Evolutionary conservation across 2,113 vertebrate genomes (phyloP).

Genomic region (Ptilorrhoa leucosticta): DNA sequence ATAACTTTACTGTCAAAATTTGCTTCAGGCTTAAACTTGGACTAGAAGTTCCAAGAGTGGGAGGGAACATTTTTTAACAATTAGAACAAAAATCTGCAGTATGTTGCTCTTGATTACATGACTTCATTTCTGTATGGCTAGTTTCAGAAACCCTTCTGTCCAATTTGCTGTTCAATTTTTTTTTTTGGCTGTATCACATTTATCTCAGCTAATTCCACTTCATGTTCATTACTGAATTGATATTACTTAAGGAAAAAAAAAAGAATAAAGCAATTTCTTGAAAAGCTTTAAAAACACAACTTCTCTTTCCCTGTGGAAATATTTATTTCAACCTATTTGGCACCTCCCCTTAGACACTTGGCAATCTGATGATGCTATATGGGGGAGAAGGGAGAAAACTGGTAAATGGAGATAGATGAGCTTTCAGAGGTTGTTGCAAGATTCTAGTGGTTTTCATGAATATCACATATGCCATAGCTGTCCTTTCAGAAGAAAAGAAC

Average conservation of each 20-base stretch:
- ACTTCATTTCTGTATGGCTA: background rate
- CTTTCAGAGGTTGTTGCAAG: background rate
- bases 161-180: background rate
- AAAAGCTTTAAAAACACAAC: background rate
- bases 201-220: background rate
- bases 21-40: slow-evolving; percentile 56
- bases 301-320: background rate
- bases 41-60: slow-evolving; percentile 42
- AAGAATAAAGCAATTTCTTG: background rate
- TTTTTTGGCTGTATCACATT: background rate
- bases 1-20: slow-evolving; percentile 68
- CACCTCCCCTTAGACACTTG: background rate
- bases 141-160: background rate
- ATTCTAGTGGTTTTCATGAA: background rate
- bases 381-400: background rate
- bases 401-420: background rate
- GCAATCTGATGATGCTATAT: background rate
- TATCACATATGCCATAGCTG: background rate
- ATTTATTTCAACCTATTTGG: background rate
- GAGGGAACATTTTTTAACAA: slow-evolving; percentile 59
- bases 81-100: slow-evolving; percentile 26
- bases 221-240: background rate
- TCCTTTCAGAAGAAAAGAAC: background rate
- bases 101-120: slow-evolving; percentile 25
- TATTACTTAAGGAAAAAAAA: background rate